Conservation (phyloP, 2,113 vertebrate genomes). For the Delphinapterus leucas region DNA sequence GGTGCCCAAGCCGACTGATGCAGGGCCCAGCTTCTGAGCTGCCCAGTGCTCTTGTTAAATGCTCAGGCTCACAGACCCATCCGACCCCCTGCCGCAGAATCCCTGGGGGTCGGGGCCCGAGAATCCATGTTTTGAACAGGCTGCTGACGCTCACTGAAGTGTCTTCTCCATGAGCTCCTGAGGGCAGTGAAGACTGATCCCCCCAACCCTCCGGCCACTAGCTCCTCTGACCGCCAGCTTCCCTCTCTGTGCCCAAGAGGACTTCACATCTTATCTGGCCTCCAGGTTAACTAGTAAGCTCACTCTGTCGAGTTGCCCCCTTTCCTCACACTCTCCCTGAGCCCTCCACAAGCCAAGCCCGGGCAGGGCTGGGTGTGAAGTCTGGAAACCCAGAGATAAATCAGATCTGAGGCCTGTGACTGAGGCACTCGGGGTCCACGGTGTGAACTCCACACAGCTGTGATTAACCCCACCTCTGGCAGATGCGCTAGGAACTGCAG, state of each 20-base stretch:
- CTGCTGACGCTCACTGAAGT: neutral
- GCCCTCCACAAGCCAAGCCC: neutral
- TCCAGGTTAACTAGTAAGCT: neutral
- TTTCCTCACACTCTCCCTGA: neutral
- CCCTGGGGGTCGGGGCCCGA: neutral
- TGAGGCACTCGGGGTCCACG: neutral
- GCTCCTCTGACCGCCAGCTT: neutral
- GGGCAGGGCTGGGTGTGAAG: neutral
- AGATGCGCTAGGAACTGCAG: accelerated
- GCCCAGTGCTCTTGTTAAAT: neutral
- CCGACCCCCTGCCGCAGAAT: neutral
- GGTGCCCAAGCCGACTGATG: neutral
- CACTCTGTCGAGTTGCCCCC: neutral
- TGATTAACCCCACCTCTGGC: neutral
- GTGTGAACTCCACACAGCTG: neutral
- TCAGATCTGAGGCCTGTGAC: neutral
- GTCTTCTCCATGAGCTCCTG: neutral
- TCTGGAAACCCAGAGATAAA: neutral
- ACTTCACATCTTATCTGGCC: neutral
- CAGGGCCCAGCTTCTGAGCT: neutral
- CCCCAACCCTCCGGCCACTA: neutral
- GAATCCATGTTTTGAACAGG: neutral
- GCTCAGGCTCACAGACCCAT: neutral
- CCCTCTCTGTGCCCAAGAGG: neutral
- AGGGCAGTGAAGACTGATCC: neutral